phyloP scores from a whole-genome alignment of 2,113 vertebrate species.

The Etheostoma spectabile region DNA sequence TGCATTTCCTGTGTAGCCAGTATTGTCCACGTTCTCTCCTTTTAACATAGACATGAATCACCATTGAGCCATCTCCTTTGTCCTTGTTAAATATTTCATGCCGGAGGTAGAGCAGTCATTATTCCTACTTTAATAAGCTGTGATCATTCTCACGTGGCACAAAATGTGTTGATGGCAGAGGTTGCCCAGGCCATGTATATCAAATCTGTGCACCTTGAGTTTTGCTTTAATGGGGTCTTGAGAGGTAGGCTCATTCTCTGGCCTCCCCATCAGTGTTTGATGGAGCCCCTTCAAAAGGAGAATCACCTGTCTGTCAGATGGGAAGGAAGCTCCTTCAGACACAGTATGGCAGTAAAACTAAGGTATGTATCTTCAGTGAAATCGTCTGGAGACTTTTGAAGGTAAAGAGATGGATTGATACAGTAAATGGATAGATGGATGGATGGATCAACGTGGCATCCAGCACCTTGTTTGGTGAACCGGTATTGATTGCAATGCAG shows the following conservation, averaged over 20 bases:
- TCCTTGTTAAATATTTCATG: conserved; percentile 86
- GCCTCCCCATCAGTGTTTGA: conserved; percentile 66
- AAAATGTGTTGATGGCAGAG: conserved; percentile 80
- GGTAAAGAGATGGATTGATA: conserved; percentile 18
- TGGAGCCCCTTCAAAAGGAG: conserved; percentile 70
- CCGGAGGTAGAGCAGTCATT: conserved; percentile 82
- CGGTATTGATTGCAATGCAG: conserved; percentile 25
- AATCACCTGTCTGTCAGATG: conserved; percentile 65
- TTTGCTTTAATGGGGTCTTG: conserved; percentile 80
- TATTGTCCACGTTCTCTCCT: conserved; percentile 63
- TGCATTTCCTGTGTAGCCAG: conserved; percentile 54
- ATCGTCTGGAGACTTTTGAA: neutral
- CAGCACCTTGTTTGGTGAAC: conserved; percentile 1
- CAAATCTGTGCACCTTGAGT: conserved; percentile 68
- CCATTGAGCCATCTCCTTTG: conserved; percentile 77
- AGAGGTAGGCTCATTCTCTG: conserved; percentile 66
- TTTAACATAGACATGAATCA: conserved; percentile 80
- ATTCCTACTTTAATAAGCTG: conserved; percentile 83
- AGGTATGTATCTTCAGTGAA: conserved; percentile 3
- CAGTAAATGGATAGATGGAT: conserved; percentile 1
- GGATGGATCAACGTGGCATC: conserved; percentile 9
- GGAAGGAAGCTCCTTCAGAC: conserved; percentile 42
- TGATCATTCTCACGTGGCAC: conserved; percentile 82
- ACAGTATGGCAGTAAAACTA: conserved; percentile 19
- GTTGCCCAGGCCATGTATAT: conserved; percentile 76